Percentiles rank a stretch among this genome's conserved stretches.
These are phyloP conservation scores for Chromis chromis DNA, from an alignment of 2,797 vertebrate species.

Conservation along the genomic window DNA sequence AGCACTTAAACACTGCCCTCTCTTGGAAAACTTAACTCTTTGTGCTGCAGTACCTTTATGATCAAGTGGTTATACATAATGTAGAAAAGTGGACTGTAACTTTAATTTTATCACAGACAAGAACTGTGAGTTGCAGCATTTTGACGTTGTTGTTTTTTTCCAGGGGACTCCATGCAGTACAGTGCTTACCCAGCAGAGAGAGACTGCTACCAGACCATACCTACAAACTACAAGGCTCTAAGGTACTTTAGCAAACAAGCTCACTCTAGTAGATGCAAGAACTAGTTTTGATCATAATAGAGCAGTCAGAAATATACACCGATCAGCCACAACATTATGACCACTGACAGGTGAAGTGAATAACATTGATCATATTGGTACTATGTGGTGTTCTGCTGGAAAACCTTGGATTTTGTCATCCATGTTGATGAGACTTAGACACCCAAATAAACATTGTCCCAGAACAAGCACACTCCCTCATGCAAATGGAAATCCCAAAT, in stretches of 20 bases:
- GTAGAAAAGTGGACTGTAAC: background rate
- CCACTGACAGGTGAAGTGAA: too few species aligned
- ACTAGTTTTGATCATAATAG: background rate
- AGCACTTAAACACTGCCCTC: background rate
- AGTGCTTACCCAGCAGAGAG: conserved; percentile 74
- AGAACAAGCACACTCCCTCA: too few species aligned
- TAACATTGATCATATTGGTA: too few species aligned
- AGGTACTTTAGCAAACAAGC: conserved; percentile 69
- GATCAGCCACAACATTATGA: too few species aligned
- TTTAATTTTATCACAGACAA: background rate
- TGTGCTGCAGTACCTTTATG: background rate
- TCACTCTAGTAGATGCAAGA: background rate
- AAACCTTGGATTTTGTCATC: too few species aligned
- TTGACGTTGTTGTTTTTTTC: conserved; percentile 14
- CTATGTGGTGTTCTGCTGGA: too few species aligned
- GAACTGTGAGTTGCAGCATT: background rate
- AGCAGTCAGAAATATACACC: background rate
- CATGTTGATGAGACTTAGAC: too few species aligned
- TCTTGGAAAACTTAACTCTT: conserved; percentile 11
- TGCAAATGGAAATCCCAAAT: too few species aligned
- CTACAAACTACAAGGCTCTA: conserved; percentile 77
- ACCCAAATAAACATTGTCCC: too few species aligned
- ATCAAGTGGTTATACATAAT: background rate
- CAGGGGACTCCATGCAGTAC: conserved; percentile 84
- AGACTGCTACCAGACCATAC: conserved; percentile 79